phyloP scores from a whole-genome alignment of 2,797 vertebrate species.

The Apogon talboti region DNA sequence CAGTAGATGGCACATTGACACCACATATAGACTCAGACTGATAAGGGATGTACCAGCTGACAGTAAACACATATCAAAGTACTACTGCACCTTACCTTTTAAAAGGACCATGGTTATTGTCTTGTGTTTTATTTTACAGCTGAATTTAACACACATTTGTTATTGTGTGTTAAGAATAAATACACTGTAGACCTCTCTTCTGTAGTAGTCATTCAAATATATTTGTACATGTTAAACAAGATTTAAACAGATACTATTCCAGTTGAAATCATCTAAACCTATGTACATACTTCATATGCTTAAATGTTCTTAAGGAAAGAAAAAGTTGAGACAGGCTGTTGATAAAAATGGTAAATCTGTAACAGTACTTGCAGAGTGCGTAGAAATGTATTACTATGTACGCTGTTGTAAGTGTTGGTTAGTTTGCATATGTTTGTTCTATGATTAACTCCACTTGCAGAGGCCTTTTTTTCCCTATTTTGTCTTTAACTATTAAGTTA shows the following conservation, averaged over 20 bases:
- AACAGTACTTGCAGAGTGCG: slow-evolving; percentile 4
- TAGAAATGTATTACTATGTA: slow-evolving; percentile 9
- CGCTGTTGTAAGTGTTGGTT: slow-evolving; percentile 16
- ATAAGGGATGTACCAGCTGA: slow-evolving; percentile 8
- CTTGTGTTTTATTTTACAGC: not conserved
- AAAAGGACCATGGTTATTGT: not conserved
- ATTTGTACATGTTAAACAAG: not conserved
- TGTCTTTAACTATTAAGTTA: slow-evolving; percentile 32
- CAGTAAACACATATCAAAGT: not conserved
- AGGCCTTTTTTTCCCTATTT: slow-evolving; percentile 34
- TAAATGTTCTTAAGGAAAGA: not conserved
- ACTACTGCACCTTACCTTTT: not conserved
- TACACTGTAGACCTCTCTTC: not conserved
- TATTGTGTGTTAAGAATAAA: not conserved
- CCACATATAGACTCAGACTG: slow-evolving; percentile 12
- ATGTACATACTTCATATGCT: not conserved
- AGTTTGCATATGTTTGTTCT: slow-evolving; percentile 32
- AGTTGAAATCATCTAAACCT: not conserved
- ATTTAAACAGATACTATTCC: not conserved
- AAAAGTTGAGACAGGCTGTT: not conserved
- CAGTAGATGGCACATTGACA: not conserved
- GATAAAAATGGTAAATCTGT: slow-evolving; percentile 2
- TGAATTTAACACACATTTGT: not conserved
- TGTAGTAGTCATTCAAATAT: not conserved
- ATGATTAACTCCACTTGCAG: slow-evolving; percentile 39